phyloP scores from a whole-genome alignment of 2,888 invertebrate genomes.

The Lepidocyrtoides sp. region DNA sequence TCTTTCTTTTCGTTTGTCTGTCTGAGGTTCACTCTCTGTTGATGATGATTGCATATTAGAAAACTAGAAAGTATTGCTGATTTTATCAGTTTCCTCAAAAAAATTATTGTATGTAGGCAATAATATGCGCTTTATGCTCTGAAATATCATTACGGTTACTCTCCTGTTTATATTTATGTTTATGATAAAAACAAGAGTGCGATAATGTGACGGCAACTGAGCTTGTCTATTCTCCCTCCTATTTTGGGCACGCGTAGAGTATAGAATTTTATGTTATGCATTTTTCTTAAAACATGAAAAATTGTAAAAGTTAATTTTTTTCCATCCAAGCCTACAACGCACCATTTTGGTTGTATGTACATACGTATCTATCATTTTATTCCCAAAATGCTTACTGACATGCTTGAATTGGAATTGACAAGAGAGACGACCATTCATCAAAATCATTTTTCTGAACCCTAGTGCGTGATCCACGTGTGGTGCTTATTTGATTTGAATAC shows the following conservation, averaged over 20 bases:
- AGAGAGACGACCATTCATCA: conserved; percentile 76
- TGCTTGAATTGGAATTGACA: conserved; percentile 73
- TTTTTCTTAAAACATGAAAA: background rate
- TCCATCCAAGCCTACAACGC: background rate
- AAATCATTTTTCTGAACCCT: conserved; percentile 70
- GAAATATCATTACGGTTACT: background rate
- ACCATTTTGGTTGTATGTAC: background rate
- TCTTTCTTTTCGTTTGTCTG: conserved; percentile 41
- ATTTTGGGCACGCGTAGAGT: too few relatives aligned
- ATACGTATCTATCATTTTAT: conserved; percentile 61
- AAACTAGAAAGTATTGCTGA: background rate
- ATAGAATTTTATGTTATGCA: too few relatives aligned
- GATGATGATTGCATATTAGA: conserved; percentile 61
- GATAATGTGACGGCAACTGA: too few relatives aligned
- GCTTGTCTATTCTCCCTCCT: too few relatives aligned
- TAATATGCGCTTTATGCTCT: conserved; percentile 21
- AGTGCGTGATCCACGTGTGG: conserved; percentile 80
- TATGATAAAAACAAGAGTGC: background rate
- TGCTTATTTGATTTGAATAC: conserved; percentile 71
- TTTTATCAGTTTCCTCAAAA: conserved; percentile 11
- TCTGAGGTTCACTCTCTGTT: conserved; percentile 55
- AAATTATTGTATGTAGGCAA: conserved; percentile 15
- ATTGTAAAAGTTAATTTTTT: conserved; percentile 22
- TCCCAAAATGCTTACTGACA: conserved; percentile 45
- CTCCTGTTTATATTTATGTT: background rate